phyloP scores from a whole-genome alignment of 2,113 vertebrate species.

The Potamarius usumacintae region DNA sequence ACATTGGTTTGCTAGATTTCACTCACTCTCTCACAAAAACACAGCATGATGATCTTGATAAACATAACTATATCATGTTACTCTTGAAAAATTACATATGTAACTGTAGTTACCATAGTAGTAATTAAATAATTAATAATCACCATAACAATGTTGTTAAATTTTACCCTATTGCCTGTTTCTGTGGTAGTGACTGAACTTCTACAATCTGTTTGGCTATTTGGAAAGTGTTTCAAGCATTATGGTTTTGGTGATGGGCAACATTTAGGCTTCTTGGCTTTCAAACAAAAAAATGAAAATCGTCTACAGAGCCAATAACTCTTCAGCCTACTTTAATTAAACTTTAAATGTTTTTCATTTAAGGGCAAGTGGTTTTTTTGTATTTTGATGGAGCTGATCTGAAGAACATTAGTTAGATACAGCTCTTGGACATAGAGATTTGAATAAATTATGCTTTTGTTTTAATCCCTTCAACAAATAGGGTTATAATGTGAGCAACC shows the following conservation, averaged over 20 bases:
- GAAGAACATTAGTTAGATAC: not conserved
- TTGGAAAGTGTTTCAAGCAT: not conserved
- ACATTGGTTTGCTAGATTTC: constrained; percentile 26
- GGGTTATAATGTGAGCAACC: not conserved
- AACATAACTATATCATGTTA: not conserved
- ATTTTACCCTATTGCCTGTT: not conserved
- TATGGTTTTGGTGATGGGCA: not conserved
- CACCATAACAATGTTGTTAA: not conserved
- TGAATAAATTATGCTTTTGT: not conserved
- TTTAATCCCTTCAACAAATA: not conserved
- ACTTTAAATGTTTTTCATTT: not conserved
- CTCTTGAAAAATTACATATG: not conserved
- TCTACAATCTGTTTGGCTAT: not conserved
- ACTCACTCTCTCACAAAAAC: constrained; percentile 22
- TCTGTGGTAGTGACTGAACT: not conserved
- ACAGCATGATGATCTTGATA: constrained; percentile 5
- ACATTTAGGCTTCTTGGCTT: not conserved
- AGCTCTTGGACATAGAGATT: not conserved
- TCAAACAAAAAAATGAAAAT: not conserved
- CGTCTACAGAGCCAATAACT: not conserved
- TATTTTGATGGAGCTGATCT: not conserved
- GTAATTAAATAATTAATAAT: not conserved
- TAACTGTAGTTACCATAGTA: not conserved
- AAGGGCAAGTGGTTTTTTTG: not conserved
- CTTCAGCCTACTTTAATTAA: not conserved